Evolutionary conservation across 2,113 vertebrate genomes (phyloP).

Genomic region (Hirundichthys speculiger): DNA sequence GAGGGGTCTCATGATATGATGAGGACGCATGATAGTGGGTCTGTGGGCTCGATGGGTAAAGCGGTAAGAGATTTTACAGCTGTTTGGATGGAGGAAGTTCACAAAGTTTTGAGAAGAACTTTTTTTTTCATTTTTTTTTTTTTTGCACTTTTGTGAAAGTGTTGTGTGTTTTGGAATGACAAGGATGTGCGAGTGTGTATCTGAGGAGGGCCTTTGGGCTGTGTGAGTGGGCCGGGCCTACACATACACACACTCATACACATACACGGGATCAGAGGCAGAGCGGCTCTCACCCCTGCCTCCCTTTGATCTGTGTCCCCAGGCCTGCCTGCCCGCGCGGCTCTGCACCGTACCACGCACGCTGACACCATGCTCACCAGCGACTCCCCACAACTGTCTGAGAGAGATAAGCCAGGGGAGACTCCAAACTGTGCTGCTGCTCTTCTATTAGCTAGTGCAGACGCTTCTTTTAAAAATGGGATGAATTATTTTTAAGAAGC

Average conservation of each 20-base stretch:
- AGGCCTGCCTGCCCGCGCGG: constrained; percentile 92
- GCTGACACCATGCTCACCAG: constrained; percentile 93
- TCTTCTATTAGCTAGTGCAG: constrained; percentile 84
- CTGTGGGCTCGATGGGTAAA: too few species aligned
- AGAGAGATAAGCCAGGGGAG: constrained; percentile 94
- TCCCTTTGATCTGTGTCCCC: constrained; percentile 99
- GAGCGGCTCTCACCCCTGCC: constrained; percentile 84
- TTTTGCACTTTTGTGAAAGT: constrained; percentile 71
- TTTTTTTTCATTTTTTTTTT: constrained; percentile 63
- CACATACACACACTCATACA: constrained; percentile 49
- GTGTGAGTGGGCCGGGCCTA: constrained; percentile 81
- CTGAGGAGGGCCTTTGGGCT: constrained; percentile 75
- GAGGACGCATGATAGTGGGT: constrained; percentile 8
- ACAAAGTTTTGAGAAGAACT: constrained; percentile 65
- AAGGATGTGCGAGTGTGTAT: constrained; percentile 67
- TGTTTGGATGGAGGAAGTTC: constrained; percentile 61
- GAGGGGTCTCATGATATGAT: not conserved
- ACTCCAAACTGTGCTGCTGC: constrained; percentile 84
- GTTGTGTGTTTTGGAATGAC: constrained; percentile 80
- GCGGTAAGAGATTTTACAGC: constrained; percentile 45
- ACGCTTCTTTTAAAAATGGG: constrained; percentile 83
- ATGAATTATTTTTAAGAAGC: constrained; percentile 84
- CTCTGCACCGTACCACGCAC: constrained; percentile 81
- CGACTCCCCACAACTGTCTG: constrained; percentile 99
- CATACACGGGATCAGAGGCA: constrained; percentile 88